Evolutionary conservation across 2,797 vertebrate genomes (phyloP).

Genomic region (Tangara arthus): DNA sequence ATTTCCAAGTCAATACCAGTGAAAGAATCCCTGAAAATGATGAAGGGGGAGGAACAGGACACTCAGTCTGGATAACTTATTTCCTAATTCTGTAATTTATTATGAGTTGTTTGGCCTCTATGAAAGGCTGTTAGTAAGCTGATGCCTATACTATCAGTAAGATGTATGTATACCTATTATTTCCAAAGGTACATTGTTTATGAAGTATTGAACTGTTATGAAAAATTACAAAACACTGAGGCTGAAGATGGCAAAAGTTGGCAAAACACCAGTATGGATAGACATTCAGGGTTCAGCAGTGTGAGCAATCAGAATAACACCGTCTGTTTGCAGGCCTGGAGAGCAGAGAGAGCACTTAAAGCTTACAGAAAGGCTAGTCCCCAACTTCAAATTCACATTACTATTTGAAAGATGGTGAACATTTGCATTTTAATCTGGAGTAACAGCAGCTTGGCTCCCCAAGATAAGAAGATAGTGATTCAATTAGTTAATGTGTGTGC

Average conservation of each 20-base stretch:
- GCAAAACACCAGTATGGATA: neutral
- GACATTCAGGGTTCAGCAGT: neutral
- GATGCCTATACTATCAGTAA: constrained; percentile 10
- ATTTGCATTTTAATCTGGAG: constrained; percentile 10
- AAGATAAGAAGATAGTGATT: constrained; percentile 13
- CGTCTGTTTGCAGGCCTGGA: neutral
- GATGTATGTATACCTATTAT: constrained; percentile 56
- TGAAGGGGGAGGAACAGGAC: constrained; percentile 36
- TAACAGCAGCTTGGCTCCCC: neutral
- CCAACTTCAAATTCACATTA: neutral
- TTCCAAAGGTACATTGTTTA: constrained; percentile 53
- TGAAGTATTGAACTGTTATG: constrained; percentile 51
- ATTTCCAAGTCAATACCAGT: constrained; percentile 24
- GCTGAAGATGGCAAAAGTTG: constrained; percentile 14
- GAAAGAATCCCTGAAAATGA: constrained; percentile 59
- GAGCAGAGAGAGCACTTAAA: neutral
- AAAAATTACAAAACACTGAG: constrained; percentile 23
- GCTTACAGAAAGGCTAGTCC: neutral
- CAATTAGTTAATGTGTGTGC: constrained; percentile 15
- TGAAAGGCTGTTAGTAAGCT: constrained; percentile 48
- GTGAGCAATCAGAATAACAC: neutral
- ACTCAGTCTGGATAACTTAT: constrained; percentile 53
- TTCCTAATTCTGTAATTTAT: constrained; percentile 60
- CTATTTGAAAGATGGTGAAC: neutral
- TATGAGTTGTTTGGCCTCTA: constrained; percentile 42